These are phyloP conservation scores for Toxotes lorentzi DNA, from an alignment of 2,797 vertebrate genomes.

Conservation along the genomic window DNA sequence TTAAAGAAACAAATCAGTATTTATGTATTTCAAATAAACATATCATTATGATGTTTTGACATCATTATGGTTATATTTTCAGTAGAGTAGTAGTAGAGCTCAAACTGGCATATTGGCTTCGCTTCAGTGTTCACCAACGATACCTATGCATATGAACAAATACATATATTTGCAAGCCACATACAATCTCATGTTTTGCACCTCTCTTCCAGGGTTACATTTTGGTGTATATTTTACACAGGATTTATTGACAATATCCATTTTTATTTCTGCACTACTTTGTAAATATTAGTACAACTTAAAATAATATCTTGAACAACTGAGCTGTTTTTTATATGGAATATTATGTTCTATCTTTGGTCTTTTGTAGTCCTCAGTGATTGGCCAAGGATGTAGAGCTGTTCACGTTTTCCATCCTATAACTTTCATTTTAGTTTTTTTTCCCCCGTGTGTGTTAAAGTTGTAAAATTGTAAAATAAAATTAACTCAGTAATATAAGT, in stretches of 20 bases:
- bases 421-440: neutral
- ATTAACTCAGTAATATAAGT: neutral
- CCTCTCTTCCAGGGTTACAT: neutral
- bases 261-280: neutral
- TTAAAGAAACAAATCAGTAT: conserved; percentile 14
- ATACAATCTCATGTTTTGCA: neutral
- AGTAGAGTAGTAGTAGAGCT: neutral
- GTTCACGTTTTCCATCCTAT: neutral
- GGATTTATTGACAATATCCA: neutral
- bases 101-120: neutral
- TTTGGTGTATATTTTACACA: neutral
- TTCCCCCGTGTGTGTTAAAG: neutral
- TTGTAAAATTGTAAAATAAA: conserved; percentile 15
- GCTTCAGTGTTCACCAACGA: neutral
- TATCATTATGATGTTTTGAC: conserved; percentile 2
- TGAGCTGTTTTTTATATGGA: neutral
- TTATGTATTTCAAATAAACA: conserved; percentile 4
- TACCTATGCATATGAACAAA: neutral
- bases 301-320: neutral
- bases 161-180: neutral
- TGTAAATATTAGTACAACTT: neutral
- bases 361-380: neutral
- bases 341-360: neutral
- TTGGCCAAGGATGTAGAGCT: neutral
- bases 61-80: neutral